Base-by-base conservation (phyloP, 1,140 invertebrate genomes). In the Drosophila kepulauana region DNA sequence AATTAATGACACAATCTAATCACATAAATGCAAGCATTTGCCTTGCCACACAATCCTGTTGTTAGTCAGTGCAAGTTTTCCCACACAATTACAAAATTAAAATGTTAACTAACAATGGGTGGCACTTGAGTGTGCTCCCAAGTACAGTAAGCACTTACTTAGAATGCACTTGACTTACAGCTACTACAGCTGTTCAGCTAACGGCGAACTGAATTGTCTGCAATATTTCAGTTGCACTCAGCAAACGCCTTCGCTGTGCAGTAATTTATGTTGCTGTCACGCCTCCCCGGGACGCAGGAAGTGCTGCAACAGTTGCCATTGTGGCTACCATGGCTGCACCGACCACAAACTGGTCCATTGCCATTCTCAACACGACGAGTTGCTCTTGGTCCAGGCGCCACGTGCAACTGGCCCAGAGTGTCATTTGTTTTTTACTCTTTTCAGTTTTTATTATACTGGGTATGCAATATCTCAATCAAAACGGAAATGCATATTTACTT, bases 181-280 rank as follows among this genome's bases (percentile, higher is more conserved):
- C 16, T 63, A 48, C 66, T 78, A 48, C 28, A 41, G 13, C 51
- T 51, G 13, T 10, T 54, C 13, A 11, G 62, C 48, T 45, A 35
- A 41, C 52, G 35, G 33, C 10, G 3, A 52, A 28, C 35, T 69
- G 69, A 65, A 81, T 86, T 68, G 52, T 75, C 30, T 6, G 76
- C 13, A 46, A 69, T 72, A 75, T 75, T 71, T 78, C 38, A 79
- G 45, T 28, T 58, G 69, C 65, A 62, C 7, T 41, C 2, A 11
- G 67, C n/a, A 8, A 45, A 61, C 43, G 41, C 61, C 49, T 49
- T 52, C 48, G 51, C 33, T 67, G 45, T 41, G 43, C 20, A 48
- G 58, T 81, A 67, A 82, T 78, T 78, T 71, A 82, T 75, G 43
- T 71, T 57, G 8, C 41, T 45, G 61, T 65, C 82, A 78, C 82